phyloP scores from a whole-genome alignment of 2,113 vertebrate species.

The Cyrtonyx montezumae region DNA sequence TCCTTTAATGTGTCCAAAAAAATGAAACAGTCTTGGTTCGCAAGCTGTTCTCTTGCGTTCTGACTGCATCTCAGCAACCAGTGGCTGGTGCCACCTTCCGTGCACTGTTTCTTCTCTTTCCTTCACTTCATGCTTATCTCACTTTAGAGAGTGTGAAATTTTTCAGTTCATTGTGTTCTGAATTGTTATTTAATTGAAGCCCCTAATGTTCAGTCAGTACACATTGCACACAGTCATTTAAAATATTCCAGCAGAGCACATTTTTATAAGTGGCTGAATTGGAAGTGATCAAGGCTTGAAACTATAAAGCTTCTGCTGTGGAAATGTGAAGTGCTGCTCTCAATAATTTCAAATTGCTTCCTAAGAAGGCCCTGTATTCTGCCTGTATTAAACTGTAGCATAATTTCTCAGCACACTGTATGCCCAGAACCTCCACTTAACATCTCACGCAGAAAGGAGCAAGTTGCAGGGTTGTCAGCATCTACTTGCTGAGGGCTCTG shows the following conservation, averaged over 20 bases:
- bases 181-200: constrained; percentile 75
- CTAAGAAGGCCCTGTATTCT: constrained; percentile 45
- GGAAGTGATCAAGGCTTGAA: constrained; percentile 69
- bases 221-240: constrained; percentile 72
- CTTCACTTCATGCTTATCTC: constrained; percentile 68
- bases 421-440: constrained; percentile 25
- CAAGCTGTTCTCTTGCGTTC: constrained; percentile 20
- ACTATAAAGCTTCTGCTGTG: constrained; percentile 63
- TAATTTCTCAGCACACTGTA: constrained; percentile 36
- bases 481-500: not conserved
- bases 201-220: constrained; percentile 68
- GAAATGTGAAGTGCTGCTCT: constrained; percentile 69
- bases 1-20: not conserved
- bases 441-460: not conserved
- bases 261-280: constrained; percentile 69
- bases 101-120: constrained; percentile 60
- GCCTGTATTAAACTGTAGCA: constrained; percentile 20
- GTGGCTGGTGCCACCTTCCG: constrained; percentile 25
- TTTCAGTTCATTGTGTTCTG: constrained; percentile 76
- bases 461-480: not conserved
- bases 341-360: constrained; percentile 65
- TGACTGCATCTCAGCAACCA: constrained; percentile 36
- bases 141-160: constrained; percentile 72
- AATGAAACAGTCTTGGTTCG: not conserved
- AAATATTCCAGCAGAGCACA: constrained; percentile 70